Conservation (phyloP, 1,140 invertebrate species). For the Pseudomyrmex pallidus region DNA sequence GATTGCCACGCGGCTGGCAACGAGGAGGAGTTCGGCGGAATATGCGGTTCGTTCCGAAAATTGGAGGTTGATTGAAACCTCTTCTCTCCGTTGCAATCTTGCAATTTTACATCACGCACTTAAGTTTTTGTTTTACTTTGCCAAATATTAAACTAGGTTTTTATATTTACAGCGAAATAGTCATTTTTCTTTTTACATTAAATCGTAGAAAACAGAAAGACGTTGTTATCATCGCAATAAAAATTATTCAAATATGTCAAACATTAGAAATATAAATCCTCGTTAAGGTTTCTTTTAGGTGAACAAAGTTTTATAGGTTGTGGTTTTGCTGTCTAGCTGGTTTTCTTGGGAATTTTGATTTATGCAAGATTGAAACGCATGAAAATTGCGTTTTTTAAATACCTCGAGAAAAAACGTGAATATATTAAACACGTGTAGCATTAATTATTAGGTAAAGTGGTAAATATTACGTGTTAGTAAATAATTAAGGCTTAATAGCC, state of each 20-base stretch:
- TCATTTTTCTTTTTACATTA: neutral
- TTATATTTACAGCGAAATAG: neutral
- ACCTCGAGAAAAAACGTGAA: neutral
- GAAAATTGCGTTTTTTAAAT: too few species aligned
- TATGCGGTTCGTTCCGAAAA: constrained; percentile 92
- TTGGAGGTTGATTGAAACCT: constrained; percentile 90
- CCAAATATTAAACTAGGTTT: constrained; percentile 14
- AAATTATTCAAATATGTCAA: neutral
- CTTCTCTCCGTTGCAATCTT: neutral
- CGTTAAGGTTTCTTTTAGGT: neutral
- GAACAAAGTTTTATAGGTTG: neutral
- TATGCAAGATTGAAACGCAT: too few species aligned
- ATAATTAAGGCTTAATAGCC: constrained; percentile 7
- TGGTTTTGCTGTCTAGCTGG: neutral
- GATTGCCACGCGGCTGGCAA: constrained; percentile 86
- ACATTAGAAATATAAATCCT: neutral
- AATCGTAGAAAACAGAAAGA: neutral
- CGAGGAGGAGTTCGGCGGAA: constrained; percentile 88
- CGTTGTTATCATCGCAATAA: neutral
- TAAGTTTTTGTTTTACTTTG: constrained; percentile 35
- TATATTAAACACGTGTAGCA: too few species aligned
- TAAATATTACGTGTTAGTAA: neutral
- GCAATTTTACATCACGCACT: neutral
- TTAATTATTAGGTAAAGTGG: too few species aligned
- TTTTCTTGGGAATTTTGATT: constrained; percentile 10